These are phyloP conservation scores for Megalurothrips usitatus DNA, from an alignment of 2,888 invertebrate genomes.

Conservation along the genomic window DNA sequence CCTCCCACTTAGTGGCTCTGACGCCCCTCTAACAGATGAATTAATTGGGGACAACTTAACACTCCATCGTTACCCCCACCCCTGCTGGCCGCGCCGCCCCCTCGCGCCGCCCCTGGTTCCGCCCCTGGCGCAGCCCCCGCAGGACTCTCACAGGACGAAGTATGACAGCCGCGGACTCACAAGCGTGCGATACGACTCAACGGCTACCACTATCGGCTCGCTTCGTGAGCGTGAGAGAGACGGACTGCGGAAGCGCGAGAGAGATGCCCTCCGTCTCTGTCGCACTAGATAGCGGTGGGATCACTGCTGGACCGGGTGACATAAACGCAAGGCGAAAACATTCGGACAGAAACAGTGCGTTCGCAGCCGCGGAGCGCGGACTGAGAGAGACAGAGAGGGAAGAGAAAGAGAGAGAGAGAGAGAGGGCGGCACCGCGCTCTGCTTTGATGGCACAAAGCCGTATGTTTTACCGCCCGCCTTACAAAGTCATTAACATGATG, in stretches of 20 bases:
- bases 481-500: slow-evolving; percentile 1
- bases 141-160: neutral
- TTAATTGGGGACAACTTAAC: slow-evolving; percentile 19
- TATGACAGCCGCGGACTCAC: neutral
- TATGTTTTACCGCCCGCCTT: neutral
- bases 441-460: slow-evolving; percentile 5
- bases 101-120: neutral
- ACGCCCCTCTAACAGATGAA: slow-evolving; percentile 18
- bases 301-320: too few species aligned
- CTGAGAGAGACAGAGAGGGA: neutral
- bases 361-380: neutral
- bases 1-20: neutral
- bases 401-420: neutral
- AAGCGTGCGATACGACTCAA: too few species aligned
- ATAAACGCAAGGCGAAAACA: too few species aligned
- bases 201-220: too few species aligned
- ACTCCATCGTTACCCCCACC: neutral
- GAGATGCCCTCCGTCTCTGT: too few species aligned
- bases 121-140: neutral
- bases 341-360: neutral
- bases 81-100: neutral
- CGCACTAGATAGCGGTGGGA: too few species aligned
- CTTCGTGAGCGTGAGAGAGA: too few species aligned
- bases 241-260: too few species aligned
- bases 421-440: neutral